phyloP scores from a whole-genome alignment of 37 sponge, comb jelly and placozoan genomes.

The Chondrosia reniformis region DNA sequence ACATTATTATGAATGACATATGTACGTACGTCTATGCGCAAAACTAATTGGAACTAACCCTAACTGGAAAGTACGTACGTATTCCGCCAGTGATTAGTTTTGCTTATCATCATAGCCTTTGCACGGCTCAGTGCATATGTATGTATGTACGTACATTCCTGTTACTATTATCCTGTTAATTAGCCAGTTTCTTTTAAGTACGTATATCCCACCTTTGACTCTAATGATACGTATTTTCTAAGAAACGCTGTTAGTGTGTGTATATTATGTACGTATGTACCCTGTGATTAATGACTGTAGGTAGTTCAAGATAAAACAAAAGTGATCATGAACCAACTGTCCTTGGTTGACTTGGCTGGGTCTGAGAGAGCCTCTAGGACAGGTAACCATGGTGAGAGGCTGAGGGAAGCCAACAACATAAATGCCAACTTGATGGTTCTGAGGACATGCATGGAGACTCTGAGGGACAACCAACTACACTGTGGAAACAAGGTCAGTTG shows the following conservation, averaged over 20 bases:
- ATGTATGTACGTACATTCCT: background rate
- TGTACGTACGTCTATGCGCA: background rate
- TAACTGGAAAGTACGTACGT: background rate
- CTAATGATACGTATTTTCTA: background rate
- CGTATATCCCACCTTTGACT: background rate
- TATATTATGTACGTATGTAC: constrained; percentile 20
- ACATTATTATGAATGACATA: background rate
- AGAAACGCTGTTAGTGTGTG: background rate
- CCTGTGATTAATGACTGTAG: background rate
- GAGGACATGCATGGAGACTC: constrained; percentile 91
- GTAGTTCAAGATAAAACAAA: constrained; percentile 48
- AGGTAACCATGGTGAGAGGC: constrained; percentile 69
- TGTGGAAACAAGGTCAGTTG: constrained; percentile 48
- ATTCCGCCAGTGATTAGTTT: background rate
- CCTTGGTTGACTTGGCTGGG: constrained; percentile 97
- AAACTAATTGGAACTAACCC: background rate
- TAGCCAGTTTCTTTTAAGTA: no score
- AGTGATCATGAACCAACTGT: constrained; percentile 74
- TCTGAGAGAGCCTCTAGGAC: constrained; percentile 92
- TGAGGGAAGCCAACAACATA: constrained; percentile 92
- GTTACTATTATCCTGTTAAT: no score
- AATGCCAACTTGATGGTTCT: constrained; percentile 90
- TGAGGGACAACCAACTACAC: constrained; percentile 86
- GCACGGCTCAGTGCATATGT: no score
- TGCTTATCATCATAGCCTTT: no score